Percentiles rank a stretch among this genome's conserved stretches.
phyloP scores from a whole-genome alignment of 2,113 vertebrate genomes.

The Ciconia stormi region DNA sequence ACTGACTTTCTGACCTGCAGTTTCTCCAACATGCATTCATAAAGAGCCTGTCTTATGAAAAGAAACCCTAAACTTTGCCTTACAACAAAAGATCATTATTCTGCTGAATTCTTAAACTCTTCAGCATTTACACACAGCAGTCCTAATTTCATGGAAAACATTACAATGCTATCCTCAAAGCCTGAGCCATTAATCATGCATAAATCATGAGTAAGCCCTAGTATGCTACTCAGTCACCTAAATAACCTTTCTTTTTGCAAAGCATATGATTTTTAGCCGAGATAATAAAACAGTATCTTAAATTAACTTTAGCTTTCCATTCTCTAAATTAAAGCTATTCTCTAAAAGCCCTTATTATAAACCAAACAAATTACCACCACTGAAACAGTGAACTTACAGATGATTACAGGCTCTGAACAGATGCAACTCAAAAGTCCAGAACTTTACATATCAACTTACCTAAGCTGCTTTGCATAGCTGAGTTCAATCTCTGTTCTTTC shows the following conservation, averaged over 20 bases:
- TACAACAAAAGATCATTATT: not conserved
- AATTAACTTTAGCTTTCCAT: not conserved
- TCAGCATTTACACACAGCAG: not conserved
- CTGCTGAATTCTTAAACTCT: not conserved
- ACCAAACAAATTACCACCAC: not conserved
- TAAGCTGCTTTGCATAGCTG: slow-evolving; percentile 98
- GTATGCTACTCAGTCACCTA: not conserved
- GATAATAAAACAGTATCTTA: not conserved
- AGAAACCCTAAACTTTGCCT: not conserved
- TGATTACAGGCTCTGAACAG: not conserved
- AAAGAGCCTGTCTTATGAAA: not conserved
- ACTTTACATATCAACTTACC: slow-evolving; percentile 79
- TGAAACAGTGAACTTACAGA: not conserved
- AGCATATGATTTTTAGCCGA: not conserved
- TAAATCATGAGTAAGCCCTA: not conserved
- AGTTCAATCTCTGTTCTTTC: slow-evolving; percentile 93
- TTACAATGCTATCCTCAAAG: not conserved
- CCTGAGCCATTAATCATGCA: not conserved
- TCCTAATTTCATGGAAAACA: not conserved
- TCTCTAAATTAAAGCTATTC: not conserved
- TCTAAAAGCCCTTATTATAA: not conserved
- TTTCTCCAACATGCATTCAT: accelerated
- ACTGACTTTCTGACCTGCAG: not conserved
- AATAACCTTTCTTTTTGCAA: not conserved
- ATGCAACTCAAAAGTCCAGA: not conserved